phyloP scores from a whole-genome alignment of 2,888 invertebrate species.

The Drosophila yooni region DNA sequence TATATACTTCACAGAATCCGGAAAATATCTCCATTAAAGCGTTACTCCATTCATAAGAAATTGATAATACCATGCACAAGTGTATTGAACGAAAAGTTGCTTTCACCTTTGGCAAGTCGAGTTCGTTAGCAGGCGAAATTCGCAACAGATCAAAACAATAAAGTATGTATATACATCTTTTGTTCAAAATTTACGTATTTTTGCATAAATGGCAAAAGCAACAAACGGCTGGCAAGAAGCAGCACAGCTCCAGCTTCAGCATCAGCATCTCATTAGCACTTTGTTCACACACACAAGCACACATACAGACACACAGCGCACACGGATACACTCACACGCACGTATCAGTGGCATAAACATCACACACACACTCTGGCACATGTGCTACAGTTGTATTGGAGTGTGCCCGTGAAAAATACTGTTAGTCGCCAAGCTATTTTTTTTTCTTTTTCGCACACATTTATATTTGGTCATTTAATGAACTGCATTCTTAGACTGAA shows the following conservation, averaged over 20 bases:
- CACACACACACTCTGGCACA: conserved; percentile 20
- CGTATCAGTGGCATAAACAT: conserved; percentile 34
- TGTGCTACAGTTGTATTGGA: conserved; percentile 23
- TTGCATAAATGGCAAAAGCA: conserved; percentile 79
- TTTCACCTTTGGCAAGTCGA: conserved; percentile 70
- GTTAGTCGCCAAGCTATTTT: conserved; percentile 51
- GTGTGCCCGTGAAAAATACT: conserved; percentile 76
- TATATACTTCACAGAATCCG: not conserved
- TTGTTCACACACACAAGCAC: conserved; percentile 46
- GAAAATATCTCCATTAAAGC: not conserved
- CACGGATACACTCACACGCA: conserved; percentile 14
- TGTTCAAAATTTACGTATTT: conserved; percentile 71
- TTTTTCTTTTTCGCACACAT: conserved; percentile 28
- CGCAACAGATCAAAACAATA: conserved; percentile 63
- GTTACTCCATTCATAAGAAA: not conserved
- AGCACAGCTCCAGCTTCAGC: conserved; percentile 39
- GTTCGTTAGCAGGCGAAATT: conserved; percentile 61
- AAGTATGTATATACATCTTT: conserved; percentile 65
- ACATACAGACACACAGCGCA: conserved; percentile 17
- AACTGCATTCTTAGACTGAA: conserved; percentile 57
- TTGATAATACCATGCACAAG: not conserved
- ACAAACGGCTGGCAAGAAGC: conserved; percentile 59
- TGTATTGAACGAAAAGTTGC: conserved; percentile 53
- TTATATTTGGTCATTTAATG: conserved; percentile 52
- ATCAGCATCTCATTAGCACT: conserved; percentile 77